These are phyloP conservation scores for Corythaixoides concolor DNA, from an alignment of 2,113 vertebrate species.

Conservation along the genomic window DNA sequence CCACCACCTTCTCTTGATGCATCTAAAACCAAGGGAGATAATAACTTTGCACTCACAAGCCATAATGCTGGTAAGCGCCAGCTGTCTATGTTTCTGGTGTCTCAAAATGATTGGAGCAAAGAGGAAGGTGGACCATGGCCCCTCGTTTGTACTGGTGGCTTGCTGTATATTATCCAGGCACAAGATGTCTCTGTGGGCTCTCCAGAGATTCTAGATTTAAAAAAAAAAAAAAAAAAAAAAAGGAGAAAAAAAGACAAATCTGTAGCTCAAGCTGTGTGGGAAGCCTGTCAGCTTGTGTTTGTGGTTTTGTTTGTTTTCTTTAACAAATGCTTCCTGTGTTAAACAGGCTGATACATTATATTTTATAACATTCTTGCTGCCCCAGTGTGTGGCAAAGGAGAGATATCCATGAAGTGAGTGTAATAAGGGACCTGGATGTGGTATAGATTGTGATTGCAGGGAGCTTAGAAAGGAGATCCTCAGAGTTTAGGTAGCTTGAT, in stretches of 20 bases:
- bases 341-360: neutral
- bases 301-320: conserved; percentile 46
- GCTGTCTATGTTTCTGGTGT: neutral
- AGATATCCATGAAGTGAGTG: neutral
- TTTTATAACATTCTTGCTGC: neutral
- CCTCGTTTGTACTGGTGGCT: neutral
- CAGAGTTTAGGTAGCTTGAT: neutral
- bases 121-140: neutral
- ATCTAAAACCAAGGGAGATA: neutral
- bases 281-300: conserved; percentile 29
- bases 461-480: neutral
- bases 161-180: conserved; percentile 53
- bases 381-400: neutral
- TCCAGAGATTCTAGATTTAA: neutral
- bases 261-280: conserved; percentile 1
- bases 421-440: neutral
- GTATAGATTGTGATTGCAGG: neutral
- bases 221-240: neutral
- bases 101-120: neutral
- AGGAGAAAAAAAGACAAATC: neutral
- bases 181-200: conserved; percentile 60
- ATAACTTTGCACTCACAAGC: neutral
- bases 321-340: neutral
- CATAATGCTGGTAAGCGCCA: neutral
- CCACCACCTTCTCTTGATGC: neutral